Base-by-base conservation (phyloP, 1,140 invertebrate genomes). In the Halictus rubicundus region DNA sequence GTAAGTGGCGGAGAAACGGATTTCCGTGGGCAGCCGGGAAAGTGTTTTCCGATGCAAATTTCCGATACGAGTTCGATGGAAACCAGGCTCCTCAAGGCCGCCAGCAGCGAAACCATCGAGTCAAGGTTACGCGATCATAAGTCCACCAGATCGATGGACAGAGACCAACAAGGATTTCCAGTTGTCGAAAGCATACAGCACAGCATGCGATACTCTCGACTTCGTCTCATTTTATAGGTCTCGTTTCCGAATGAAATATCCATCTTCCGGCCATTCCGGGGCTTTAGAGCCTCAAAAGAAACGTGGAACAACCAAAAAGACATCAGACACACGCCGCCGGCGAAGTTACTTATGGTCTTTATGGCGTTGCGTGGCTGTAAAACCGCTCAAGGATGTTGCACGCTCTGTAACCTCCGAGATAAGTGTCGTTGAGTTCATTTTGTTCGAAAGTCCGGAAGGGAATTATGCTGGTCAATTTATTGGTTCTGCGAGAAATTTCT, bases 11-110 rank as follows among this genome's bases (percentile, higher is more conserved):
- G 46, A 59, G 68, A 80, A 81, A 57, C 68, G 52, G 75, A 81
- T 81, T 78, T 78, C 59, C 80, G 23, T 37, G 54, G 69, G 52
- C 68, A 32, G 42, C 21, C n/a, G 75, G 78, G 52, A 59, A 66
- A 25, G 57, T 42, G 25, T 82, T 70, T 75, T 66, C 42, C 69
- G 63, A 82, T 82, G 81, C 52, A 81, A 82, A 82, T 82, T 37
- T 54, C 80, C 21, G 57, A 60, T 21, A 57, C 37, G n/a, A n/a
- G n/a, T 14, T 60, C 10, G 57, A 2, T 25, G 14, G 39, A 49
- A 66, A 66, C 39, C n/a, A 12, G 64, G 12, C 10, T 32, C 10
- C n/a, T 49, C 69, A 77, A 78, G 78, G 70, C 68, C 68, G 81
- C 61, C 65, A 19, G 37, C 65, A 19, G 37, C 27, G 71, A 66